Percentiles rank a stretch among this genome's conserved stretches.
phyloP scores from a whole-genome alignment of 2,888 invertebrate species.

The Cabera pusaria region DNA sequence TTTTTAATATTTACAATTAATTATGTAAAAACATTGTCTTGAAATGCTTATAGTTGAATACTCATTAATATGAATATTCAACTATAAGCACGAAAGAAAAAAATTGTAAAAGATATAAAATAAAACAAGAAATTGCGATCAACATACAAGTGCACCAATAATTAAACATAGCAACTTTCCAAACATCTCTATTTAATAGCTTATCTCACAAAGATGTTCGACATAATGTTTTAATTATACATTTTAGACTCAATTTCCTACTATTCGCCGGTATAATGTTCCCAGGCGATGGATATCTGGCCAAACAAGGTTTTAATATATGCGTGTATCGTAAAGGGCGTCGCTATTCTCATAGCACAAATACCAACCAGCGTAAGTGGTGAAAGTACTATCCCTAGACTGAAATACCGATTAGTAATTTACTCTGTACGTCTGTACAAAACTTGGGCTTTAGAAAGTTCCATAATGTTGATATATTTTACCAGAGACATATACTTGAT shows the following conservation, averaged over 20 bases:
- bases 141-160: too few species aligned
- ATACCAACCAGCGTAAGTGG: conserved; percentile 70
- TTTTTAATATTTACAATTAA: too few species aligned
- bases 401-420: conserved; percentile 66
- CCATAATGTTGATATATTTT: too few species aligned
- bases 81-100: too few species aligned
- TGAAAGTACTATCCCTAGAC: conserved; percentile 63
- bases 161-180: conserved; percentile 15
- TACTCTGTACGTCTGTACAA: conserved; percentile 40
- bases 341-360: conserved; percentile 65
- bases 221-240: conserved; percentile 21
- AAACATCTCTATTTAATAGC: conserved; percentile 16
- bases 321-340: conserved; percentile 51
- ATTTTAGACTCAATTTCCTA: conserved; percentile 23
- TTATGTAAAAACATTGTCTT: too few species aligned
- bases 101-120: too few species aligned
- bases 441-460: too few species aligned
- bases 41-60: too few species aligned
- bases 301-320: conserved; percentile 46
- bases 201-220: conserved; percentile 17
- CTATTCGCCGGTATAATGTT: conserved; percentile 20
- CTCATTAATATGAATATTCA: too few species aligned
- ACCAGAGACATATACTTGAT: too few species aligned
- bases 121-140: too few species aligned
- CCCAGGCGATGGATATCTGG: conserved; percentile 37